phyloP scores from a whole-genome alignment of 2,888 invertebrate species.

The Andricus curvator region DNA sequence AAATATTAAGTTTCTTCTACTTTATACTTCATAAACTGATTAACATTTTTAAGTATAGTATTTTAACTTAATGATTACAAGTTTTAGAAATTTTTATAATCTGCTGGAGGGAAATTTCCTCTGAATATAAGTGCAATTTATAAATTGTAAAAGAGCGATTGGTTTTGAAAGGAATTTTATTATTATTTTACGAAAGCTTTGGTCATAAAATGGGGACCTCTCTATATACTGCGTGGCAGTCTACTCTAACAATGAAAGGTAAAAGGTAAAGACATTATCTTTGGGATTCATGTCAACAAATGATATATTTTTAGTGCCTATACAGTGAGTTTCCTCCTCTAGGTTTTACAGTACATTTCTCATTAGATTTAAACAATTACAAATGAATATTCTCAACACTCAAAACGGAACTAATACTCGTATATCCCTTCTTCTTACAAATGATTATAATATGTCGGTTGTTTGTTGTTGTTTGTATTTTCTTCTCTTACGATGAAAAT shows the following conservation, averaged over 20 bases:
- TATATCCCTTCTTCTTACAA: slow-evolving; percentile 55
- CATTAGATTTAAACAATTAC: slow-evolving; percentile 73
- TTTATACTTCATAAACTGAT: too few relatives aligned
- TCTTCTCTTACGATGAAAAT: slow-evolving; percentile 22
- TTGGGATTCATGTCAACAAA: slow-evolving; percentile 71
- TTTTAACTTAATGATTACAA: too few relatives aligned
- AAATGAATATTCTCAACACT: slow-evolving; percentile 70
- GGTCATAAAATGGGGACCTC: not conserved
- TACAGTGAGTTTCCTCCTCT: slow-evolving; percentile 69
- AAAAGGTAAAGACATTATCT: slow-evolving; percentile 36
- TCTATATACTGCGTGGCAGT: not conserved
- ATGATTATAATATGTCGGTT: slow-evolving; percentile 50
- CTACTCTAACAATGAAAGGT: slow-evolving; percentile 10
- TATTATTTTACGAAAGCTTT: slow-evolving; percentile 8
- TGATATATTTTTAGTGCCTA: slow-evolving; percentile 74
- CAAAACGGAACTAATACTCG: slow-evolving; percentile 67
- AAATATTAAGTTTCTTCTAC: too few relatives aligned
- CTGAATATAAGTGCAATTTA: not conserved
- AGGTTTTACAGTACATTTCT: slow-evolving; percentile 72
- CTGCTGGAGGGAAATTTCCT: not conserved
- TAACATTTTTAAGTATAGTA: too few relatives aligned
- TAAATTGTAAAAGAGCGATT: not conserved
- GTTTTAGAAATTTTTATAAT: not conserved
- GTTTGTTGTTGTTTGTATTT: slow-evolving; percentile 33
- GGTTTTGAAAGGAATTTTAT: not conserved